phyloP scores from a whole-genome alignment of 1,140 invertebrate species.

The Campoletis sonorensis region DNA sequence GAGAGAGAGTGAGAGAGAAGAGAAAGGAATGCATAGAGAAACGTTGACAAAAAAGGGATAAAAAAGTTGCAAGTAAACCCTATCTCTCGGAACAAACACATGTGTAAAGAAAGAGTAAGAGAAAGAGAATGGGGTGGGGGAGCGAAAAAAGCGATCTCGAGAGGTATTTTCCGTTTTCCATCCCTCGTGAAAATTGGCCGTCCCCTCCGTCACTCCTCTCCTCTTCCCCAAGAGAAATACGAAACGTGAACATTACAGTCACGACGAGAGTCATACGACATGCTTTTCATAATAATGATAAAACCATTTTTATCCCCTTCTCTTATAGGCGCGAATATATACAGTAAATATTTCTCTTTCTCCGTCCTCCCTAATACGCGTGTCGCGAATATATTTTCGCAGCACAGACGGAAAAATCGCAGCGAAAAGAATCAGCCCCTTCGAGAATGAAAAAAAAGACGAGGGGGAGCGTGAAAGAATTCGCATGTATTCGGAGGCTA shows the following conservation, averaged over 20 bases:
- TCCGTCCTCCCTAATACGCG: background rate
- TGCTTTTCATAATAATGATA: background rate
- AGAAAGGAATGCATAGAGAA: background rate
- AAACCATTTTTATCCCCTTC: background rate
- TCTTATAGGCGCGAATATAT: background rate
- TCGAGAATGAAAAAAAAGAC: background rate
- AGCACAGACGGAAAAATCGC: background rate
- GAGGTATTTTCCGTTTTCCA: constrained; percentile 1
- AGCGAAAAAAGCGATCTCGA: background rate
- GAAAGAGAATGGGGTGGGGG: background rate
- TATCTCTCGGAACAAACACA: background rate
- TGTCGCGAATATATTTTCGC: background rate
- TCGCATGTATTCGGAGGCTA: background rate
- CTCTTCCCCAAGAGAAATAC: constrained; percentile 2
- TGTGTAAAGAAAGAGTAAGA: background rate
- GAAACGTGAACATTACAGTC: constrained; percentile 8
- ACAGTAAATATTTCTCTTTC: background rate
- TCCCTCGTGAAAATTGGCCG: background rate
- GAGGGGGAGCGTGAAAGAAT: background rate
- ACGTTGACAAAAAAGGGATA: background rate
- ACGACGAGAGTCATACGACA: background rate
- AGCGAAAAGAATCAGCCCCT: background rate
- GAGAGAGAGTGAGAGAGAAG: background rate
- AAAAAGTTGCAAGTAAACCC: background rate
- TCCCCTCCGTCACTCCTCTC: background rate